Evolutionary conservation across 1,140 invertebrate genomes (phyloP), one percentile per base, ranked within the genome.

Genomic region (Lepidotrigona ventralis): DNA sequence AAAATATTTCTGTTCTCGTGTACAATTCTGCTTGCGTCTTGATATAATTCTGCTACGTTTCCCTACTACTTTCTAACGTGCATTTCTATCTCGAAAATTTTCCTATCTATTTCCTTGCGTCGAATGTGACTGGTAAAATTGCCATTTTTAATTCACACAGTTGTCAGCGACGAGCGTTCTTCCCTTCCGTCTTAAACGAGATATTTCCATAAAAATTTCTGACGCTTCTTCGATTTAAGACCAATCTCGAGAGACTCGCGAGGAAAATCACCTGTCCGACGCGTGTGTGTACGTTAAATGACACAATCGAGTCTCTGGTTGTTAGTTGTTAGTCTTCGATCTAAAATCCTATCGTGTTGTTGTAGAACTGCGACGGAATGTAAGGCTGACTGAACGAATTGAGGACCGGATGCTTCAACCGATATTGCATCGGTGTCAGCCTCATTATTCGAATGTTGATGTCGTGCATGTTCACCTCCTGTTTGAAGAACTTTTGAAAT

Each of bases 401-500:
- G 60, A 81, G 29, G 70, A 51, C 15, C 17, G 84, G 21, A 17
- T 81, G 33, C 46, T 70, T 77, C 5, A 78, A 6, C 12, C n/a
- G 21, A 14, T 71, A 26, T 11, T 79, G n/a, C 1, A 90, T 74
- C 0, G 81, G 78, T 29, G 83, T 87, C 51, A 97, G 91, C 58
- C 95, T 94, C 73, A 97, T 90, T 21, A 97, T 94, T 60, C 96
- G 93, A 53, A 96, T 94, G 89, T 97, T 97, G 6, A 95, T 91
- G 75, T 96, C 96, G 56, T 93, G 91, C 0, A 93, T 81, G 86
- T 95, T 95, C 5, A 97, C 92, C 69, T 95, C 95, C 86, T 95
- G 95, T 53, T 95, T 92, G 94, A 97, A 97, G 93, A 96, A 97
- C 79, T 97, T 97, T 86, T 98, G 97, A 93, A 97, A 97, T 76